phyloP scores from a whole-genome alignment of 2,797 vertebrate genomes.

The Chromis chromis region DNA sequence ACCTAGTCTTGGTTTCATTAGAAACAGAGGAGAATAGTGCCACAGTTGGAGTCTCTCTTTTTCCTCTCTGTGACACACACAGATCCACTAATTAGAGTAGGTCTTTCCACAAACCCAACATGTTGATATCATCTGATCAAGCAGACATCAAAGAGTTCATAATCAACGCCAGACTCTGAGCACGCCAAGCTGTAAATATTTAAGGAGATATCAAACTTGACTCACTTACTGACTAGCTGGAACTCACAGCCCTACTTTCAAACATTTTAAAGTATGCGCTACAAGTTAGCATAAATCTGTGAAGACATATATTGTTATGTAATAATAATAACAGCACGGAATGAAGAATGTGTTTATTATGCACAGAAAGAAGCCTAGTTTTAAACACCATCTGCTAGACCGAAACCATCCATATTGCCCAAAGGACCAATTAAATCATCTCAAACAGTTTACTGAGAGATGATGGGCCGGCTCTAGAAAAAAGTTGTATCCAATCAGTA shows the following conservation, averaged over 20 bases:
- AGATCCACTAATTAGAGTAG: constrained; percentile 44
- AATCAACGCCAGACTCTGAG: constrained; percentile 45
- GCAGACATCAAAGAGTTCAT: constrained; percentile 55
- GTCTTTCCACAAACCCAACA: constrained; percentile 32
- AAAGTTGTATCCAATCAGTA: not conserved
- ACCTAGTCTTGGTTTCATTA: constrained; percentile 2
- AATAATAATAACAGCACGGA: constrained; percentile 16
- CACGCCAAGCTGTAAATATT: constrained; percentile 60
- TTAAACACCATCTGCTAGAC: constrained; percentile 16
- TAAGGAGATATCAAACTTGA: constrained; percentile 45
- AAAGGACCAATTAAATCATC: constrained; percentile 26
- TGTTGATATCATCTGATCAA: constrained; percentile 51
- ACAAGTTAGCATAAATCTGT: not conserved
- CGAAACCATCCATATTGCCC: constrained; percentile 12
- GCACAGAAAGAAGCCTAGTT: constrained; percentile 11
- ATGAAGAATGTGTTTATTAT: constrained; percentile 13
- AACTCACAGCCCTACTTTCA: constrained; percentile 35
- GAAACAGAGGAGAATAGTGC: not conserved
- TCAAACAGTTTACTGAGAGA: constrained; percentile 6
- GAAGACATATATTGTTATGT: constrained; percentile 21
- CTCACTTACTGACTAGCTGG: constrained; percentile 30
- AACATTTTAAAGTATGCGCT: constrained; percentile 18
- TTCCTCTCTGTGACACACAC: constrained; percentile 4
- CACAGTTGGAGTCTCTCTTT: not conserved
- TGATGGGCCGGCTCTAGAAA: constrained; percentile 21